phyloP scores from a whole-genome alignment of 2,797 vertebrate species.

The Artibeus lituratus region DNA sequence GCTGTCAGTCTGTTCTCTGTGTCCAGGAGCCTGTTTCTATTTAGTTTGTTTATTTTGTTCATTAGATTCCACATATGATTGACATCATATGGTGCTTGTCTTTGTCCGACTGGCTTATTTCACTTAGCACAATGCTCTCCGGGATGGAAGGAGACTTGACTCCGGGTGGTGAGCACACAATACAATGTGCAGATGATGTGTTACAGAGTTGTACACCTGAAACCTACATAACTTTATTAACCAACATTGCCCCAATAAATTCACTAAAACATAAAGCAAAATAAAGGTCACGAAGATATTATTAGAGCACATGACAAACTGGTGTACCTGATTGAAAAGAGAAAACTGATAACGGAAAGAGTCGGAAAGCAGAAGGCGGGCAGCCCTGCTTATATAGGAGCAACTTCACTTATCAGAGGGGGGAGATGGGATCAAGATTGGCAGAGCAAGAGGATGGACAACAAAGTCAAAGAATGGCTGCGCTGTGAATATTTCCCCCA shows the following conservation, averaged over 20 bases:
- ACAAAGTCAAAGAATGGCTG: neutral
- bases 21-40: neutral
- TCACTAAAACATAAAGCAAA: neutral
- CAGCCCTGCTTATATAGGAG: neutral
- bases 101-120: neutral
- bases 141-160: neutral
- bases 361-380: neutral
- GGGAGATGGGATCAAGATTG: neutral
- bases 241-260: neutral
- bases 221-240: neutral
- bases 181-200: neutral
- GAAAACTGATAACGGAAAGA: neutral
- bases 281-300: neutral
- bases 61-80: neutral
- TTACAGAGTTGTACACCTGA: neutral
- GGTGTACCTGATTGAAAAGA: neutral
- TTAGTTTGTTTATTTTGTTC: neutral
- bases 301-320: neutral
- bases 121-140: neutral
- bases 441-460: neutral
- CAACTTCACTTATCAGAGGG: neutral
- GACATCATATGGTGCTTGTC: neutral
- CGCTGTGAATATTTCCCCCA: neutral
- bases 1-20: neutral
- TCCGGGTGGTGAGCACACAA: neutral